These are phyloP conservation scores for Hermodice carunculata DNA, from an alignment of 2,888 invertebrate genomes.

Conservation along the genomic window DNA sequence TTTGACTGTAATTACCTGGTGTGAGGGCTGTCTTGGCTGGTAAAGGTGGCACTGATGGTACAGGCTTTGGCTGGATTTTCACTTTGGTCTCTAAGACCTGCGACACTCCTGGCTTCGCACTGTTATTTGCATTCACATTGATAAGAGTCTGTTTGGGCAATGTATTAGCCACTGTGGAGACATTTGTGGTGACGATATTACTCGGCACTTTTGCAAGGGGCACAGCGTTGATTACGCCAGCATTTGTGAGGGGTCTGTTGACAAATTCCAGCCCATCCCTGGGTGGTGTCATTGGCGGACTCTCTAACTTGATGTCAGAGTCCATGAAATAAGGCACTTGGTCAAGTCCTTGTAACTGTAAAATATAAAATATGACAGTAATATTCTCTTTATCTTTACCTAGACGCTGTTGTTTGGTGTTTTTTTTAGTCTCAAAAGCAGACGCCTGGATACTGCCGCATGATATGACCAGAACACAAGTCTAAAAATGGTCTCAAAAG, in stretches of 20 bases:
- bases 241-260: neutral
- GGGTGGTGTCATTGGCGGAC: neutral
- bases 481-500: too few relatives aligned
- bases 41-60: neutral
- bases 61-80: constrained; percentile 59
- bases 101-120: neutral
- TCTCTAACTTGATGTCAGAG: constrained; percentile 12
- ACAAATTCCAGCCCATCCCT: neutral
- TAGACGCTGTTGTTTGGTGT: too few relatives aligned
- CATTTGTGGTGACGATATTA: constrained; percentile 3
- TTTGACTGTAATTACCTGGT: neutral
- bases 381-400: too few relatives aligned
- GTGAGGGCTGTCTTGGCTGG: neutral
- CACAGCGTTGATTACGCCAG: neutral
- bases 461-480: too few relatives aligned
- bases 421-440: too few relatives aligned
- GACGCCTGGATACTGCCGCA: too few relatives aligned
- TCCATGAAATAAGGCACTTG: neutral
- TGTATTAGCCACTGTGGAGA: neutral
- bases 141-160: too few relatives aligned
- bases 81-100: constrained; percentile 57
- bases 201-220: neutral
- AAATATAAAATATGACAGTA: too few relatives aligned
- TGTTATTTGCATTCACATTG: neutral
- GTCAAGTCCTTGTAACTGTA: too few relatives aligned